Evolutionary conservation across 2,888 invertebrate species (phyloP).

Genomic region (Drosophila sordidapex): DNA sequence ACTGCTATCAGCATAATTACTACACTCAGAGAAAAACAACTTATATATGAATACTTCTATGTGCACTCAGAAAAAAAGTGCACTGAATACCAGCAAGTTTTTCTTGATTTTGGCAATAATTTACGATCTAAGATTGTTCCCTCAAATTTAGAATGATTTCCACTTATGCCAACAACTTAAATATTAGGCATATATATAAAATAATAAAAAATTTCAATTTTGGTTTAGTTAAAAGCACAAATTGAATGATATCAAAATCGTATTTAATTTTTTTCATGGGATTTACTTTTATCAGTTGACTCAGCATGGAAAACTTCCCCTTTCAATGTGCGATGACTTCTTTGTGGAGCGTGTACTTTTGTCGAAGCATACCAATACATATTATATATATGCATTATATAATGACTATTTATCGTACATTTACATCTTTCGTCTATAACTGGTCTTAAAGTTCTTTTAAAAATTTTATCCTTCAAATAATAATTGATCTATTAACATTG

Average conservation of each 20-base stretch:
- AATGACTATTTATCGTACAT: neutral
- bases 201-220: no score
- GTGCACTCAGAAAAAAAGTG: neutral
- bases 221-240: neutral
- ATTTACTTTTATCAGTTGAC: neutral
- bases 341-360: neutral
- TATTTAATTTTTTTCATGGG: neutral
- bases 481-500: no score
- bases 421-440: neutral
- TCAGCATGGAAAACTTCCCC: neutral
- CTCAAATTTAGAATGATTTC: no score
- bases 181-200: neutral
- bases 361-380: neutral
- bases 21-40: neutral
- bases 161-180: no score
- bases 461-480: no score
- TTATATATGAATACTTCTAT: neutral
- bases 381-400: neutral
- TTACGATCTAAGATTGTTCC: no score
- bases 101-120: no score
- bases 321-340: neutral
- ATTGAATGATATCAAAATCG: neutral
- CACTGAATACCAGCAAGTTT: neutral
- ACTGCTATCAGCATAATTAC: neutral
- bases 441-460: no score